phyloP scores from a whole-genome alignment of 2,888 invertebrate genomes.

The Papilio elwesi region DNA sequence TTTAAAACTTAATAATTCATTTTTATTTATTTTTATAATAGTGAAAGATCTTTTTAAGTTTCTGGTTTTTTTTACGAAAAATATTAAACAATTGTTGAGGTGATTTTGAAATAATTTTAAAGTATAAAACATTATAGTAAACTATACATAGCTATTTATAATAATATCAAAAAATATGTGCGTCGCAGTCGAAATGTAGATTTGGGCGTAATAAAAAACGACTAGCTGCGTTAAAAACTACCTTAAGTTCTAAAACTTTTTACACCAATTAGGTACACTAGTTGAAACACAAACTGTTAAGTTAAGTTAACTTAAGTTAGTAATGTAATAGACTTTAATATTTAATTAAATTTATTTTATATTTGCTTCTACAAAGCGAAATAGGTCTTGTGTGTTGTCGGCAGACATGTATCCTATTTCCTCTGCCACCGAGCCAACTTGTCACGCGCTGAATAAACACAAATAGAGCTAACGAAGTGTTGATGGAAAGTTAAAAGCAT shows the following conservation, averaged over 20 bases:
- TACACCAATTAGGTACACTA: too few relatives aligned
- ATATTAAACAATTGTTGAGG: neutral
- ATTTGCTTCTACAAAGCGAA: conserved; percentile 7
- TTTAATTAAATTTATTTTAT: neutral
- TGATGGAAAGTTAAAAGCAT: conserved; percentile 79
- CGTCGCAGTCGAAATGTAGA: neutral
- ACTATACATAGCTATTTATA: too few relatives aligned
- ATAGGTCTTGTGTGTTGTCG: conserved; percentile 15
- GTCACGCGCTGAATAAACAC: conserved; percentile 80
- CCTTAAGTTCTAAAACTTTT: too few relatives aligned
- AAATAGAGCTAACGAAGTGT: conserved; percentile 79
- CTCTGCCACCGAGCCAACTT: conserved; percentile 73
- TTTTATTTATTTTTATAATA: conserved; percentile 24
- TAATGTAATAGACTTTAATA: too few relatives aligned
- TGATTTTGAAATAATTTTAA: neutral
- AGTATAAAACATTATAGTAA: neutral
- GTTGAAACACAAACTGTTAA: neutral
- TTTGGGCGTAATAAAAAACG: neutral
- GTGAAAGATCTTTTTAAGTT: too few relatives aligned
- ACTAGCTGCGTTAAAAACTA: too few relatives aligned
- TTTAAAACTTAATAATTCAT: conserved; percentile 31
- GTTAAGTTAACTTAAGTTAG: neutral
- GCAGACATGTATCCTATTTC: conserved; percentile 69
- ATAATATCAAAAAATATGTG: neutral
- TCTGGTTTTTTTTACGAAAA: neutral